These are phyloP conservation scores for Watsonalla binaria DNA, from an alignment of 2,888 invertebrate genomes.

Conservation along the genomic window DNA sequence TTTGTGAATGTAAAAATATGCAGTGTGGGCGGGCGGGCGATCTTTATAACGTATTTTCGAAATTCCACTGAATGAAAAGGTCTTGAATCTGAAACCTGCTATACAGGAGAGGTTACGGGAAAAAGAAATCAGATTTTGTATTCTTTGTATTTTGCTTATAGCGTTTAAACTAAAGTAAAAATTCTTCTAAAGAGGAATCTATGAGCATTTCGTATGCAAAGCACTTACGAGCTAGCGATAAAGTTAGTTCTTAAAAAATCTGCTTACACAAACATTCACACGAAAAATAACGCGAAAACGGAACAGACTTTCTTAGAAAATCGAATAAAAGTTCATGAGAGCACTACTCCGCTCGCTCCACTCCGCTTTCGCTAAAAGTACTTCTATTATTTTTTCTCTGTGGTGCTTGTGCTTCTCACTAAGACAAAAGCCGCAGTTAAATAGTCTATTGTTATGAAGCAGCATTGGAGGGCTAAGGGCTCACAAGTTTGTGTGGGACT, in stretches of 20 bases:
- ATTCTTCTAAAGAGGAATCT: too few species aligned
- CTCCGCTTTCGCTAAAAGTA: background rate
- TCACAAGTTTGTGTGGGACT: slow-evolving; percentile 53
- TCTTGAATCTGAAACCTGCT: too few species aligned
- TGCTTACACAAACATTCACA: background rate
- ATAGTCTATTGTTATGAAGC: slow-evolving; percentile 63
- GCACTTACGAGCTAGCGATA: background rate
- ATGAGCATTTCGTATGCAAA: too few species aligned
- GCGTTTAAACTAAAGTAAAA: too few species aligned
- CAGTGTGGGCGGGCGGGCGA: too few species aligned
- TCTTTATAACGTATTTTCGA: too few species aligned
- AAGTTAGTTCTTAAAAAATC: background rate
- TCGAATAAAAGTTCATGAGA: background rate
- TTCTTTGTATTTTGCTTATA: too few species aligned
- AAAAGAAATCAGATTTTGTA: too few species aligned
- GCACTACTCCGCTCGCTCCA: background rate
- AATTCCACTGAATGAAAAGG: too few species aligned
- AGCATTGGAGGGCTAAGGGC: slow-evolving; percentile 28
- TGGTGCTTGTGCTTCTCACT: slow-evolving; percentile 8
- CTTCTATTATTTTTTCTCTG: background rate
- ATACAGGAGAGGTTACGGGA: too few species aligned
- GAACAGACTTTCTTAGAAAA: background rate
- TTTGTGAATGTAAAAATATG: too few species aligned
- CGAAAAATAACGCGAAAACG: background rate
- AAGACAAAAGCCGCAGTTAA: slow-evolving; percentile 60